phyloP scores from a whole-genome alignment of 2,113 vertebrate species.

The Corythaeola cristata region DNA sequence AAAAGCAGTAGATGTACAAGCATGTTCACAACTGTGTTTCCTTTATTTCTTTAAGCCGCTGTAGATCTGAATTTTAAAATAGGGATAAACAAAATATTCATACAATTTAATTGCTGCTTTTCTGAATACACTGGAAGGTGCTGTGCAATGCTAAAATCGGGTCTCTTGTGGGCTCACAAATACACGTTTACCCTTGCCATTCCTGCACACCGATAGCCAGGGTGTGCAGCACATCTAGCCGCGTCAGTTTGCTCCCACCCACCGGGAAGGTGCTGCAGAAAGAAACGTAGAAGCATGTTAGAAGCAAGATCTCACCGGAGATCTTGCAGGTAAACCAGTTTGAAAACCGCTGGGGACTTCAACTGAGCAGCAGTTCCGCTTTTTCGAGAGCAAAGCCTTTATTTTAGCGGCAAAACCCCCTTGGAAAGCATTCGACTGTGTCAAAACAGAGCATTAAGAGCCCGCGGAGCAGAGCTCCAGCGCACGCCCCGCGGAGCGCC shows the following conservation, averaged over 20 bases:
- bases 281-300: neutral
- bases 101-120: neutral
- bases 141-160: neutral
- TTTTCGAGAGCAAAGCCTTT: neutral
- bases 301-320: neutral
- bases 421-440: neutral
- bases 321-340: neutral
- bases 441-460: no score
- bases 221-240: neutral
- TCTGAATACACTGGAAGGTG: neutral
- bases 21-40: neutral
- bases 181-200: neutral
- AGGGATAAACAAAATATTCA: neutral
- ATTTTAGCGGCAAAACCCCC: neutral
- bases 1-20: neutral
- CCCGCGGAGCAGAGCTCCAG: neutral
- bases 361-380: neutral
- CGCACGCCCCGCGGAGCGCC: neutral
- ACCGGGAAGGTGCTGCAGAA: neutral
- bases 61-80: neutral
- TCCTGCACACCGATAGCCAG: neutral
- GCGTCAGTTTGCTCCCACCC: neutral
- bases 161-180: neutral
- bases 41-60: neutral
- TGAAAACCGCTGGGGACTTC: neutral